A percentile compares a stretch with the other conserved stretches of the same genome.
These are phyloP conservation scores for Listrodromus nycthemerus DNA, from an alignment of 2,888 invertebrate species.

Conservation along the genomic window DNA sequence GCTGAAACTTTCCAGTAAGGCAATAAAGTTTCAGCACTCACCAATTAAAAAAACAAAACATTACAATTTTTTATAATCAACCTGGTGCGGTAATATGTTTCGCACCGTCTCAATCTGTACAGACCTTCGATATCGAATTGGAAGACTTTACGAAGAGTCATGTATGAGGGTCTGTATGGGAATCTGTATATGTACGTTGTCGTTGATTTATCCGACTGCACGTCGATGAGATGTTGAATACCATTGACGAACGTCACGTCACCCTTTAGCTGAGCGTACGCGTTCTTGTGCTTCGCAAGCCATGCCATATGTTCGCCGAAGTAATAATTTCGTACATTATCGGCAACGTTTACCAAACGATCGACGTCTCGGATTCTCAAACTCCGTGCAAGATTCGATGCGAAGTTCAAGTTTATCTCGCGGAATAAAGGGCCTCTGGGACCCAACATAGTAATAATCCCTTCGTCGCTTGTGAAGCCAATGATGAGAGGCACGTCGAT, in stretches of 20 bases:
- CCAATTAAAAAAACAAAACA: too few species aligned
- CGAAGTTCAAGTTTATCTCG: constrained; percentile 77
- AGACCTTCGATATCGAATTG: constrained; percentile 21
- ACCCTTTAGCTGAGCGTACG: constrained; percentile 85
- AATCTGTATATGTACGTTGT: constrained; percentile 87
- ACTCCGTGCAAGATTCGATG: constrained; percentile 82
- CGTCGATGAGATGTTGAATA: constrained; percentile 81
- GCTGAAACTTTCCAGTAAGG: too few species aligned
- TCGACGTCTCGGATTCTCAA: constrained; percentile 78
- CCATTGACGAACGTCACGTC: constrained; percentile 86
- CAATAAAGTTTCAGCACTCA: too few species aligned
- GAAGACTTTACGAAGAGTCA: constrained; percentile 23
- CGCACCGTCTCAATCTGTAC: not conserved
- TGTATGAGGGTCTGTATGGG: constrained; percentile 81
- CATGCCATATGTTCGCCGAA: constrained; percentile 83
- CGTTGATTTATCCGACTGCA: constrained; percentile 83
- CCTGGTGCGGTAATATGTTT: too few species aligned
- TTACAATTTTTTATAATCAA: too few species aligned
- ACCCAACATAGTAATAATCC: constrained; percentile 77
- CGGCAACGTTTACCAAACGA: constrained; percentile 70
- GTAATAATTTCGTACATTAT: constrained; percentile 84
- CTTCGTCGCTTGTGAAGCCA: constrained; percentile 85
- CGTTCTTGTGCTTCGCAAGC: constrained; percentile 78
- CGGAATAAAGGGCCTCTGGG: constrained; percentile 23
- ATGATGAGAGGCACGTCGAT: constrained; percentile 85